Conservation (phyloP, 1,140 invertebrate genomes). For the Pogonomyrmex californicus region DNA sequence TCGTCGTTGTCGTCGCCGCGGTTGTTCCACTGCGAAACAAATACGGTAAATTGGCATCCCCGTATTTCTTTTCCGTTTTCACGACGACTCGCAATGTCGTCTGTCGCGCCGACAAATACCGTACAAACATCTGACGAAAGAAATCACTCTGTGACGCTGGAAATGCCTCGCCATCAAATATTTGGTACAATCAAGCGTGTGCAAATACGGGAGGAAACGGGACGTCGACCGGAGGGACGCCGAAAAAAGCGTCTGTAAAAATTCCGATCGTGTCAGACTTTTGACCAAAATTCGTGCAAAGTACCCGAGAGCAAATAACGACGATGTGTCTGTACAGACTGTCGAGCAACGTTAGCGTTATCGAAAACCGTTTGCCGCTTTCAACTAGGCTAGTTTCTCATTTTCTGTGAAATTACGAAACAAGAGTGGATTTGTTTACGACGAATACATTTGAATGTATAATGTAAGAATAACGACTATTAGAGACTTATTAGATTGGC, state of each 20-base stretch:
- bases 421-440: not conserved
- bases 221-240: not conserved
- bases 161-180: slow-evolving; percentile 58
- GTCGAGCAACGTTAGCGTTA: slow-evolving; percentile 27
- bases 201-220: slow-evolving; percentile 42
- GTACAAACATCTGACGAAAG: not conserved
- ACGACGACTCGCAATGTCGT: not conserved
- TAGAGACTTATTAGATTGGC: not conserved
- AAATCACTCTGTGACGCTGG: slow-evolving; percentile 40
- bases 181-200: slow-evolving; percentile 63
- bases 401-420: not conserved
- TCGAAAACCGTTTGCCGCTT: slow-evolving; percentile 29
- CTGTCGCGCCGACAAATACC: slow-evolving; percentile 13
- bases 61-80: not conserved
- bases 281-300: slow-evolving; percentile 52
- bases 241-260: slow-evolving; percentile 44
- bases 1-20: not conserved
- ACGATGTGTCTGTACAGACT: slow-evolving; percentile 29
- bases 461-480: not conserved
- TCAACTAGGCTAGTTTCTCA: not conserved
- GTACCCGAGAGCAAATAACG: slow-evolving; percentile 40
- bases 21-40: not conserved
- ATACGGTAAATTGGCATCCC: slow-evolving; percentile 17
- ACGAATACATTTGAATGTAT: too few species aligned
- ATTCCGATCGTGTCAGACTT: slow-evolving; percentile 27